These are phyloP conservation scores for Acanthoscelides obtectus DNA, from an alignment of 2,888 invertebrate species.

Conservation along the genomic window DNA sequence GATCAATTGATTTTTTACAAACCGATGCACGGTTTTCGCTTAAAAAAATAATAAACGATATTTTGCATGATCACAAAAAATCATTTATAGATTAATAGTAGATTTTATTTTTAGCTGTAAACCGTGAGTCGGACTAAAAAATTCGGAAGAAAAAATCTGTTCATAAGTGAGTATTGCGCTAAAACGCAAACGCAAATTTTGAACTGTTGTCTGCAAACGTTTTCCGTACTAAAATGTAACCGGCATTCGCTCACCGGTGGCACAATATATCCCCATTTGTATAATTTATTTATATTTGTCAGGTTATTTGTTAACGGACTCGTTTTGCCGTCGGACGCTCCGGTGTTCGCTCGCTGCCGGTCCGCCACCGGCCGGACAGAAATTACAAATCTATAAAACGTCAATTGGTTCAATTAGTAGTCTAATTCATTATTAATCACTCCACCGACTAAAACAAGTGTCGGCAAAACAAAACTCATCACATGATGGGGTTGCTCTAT, in stretches of 20 bases:
- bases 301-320: slow-evolving; percentile 22
- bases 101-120: no score
- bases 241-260: not conserved
- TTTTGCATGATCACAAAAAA: no score
- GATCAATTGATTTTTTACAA: no score
- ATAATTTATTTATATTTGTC: slow-evolving; percentile 26
- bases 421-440: slow-evolving; percentile 25
- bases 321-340: not conserved
- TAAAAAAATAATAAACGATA: no score
- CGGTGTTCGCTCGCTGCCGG: not conserved
- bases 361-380: slow-evolving; percentile 6
- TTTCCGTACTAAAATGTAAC: not conserved
- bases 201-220: no score
- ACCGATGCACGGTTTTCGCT: no score
- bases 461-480: slow-evolving; percentile 24
- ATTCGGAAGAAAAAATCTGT: no score
- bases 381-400: slow-evolving; percentile 26
- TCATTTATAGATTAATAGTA: no score
- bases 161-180: no score
- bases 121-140: no score
- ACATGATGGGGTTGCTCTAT: slow-evolving; percentile 4
- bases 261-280: slow-evolving; percentile 17
- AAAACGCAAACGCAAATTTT: no score
- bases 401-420: slow-evolving; percentile 28
- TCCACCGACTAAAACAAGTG: slow-evolving; percentile 24